Base-by-base conservation (phyloP, 1,140 invertebrate genomes). In the Leptinotarsa texana region DNA sequence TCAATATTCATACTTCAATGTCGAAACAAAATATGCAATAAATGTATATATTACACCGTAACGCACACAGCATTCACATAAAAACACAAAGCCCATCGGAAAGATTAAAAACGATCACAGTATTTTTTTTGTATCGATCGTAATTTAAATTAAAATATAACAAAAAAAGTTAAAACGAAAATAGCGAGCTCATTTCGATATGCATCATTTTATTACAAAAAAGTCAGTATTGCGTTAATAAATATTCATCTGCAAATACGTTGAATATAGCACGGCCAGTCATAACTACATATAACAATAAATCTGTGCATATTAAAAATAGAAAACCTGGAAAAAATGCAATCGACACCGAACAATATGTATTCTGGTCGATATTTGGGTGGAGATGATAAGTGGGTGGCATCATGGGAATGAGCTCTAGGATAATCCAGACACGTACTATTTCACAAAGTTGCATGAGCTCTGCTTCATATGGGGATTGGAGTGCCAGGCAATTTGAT, bases 181-280 rank as follows among this genome's bases (percentile, higher is more conserved):
- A 68, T 48, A 18, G n/a, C 72, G 65, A 66, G 69, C 75, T 78
- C 75, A 79, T 79, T 79, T 79, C 78, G 78, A 79, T 79, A 77
- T 77, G 78, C 78, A 77, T 77, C 78, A 77, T 77, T 77, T 79
- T 77, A 75, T 76, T 73, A 79, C 74, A 79, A 79, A 79, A 79
- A 79, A 75, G 69, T 75, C 77, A 74, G 78, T 75, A 74, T 57
- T 70, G 74, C 67, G 72, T 74, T 65, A 76, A 79, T 79, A 79
- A 79, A 79, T 79, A 79, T 79, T 79, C 78, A 79, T 79, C 78
- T 77, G 75, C 75, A 79, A 79, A 79, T 79, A 79, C 74, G 76
- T 73, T 70, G 74, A 74, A 73, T 74, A 74, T 74, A 65, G 70
- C 21, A 42, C 18, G 42, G 70, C 57, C 51, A 61, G 74, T 79